Base-by-base conservation (phyloP, 2,888 invertebrate genomes). In the Meganola albula region DNA sequence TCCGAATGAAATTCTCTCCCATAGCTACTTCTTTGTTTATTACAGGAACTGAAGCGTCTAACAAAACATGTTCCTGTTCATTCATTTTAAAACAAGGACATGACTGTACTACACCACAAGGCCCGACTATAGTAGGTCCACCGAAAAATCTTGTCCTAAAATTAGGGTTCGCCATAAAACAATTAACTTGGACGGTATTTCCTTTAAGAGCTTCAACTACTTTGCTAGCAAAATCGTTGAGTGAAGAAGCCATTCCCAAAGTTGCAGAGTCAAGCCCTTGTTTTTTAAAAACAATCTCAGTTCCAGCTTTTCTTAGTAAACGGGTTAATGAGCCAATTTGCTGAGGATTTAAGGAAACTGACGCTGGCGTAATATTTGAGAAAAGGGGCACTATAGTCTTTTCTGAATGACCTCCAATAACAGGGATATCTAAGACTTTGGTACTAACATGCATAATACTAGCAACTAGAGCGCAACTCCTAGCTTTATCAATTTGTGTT, bases 331-430 rank as follows among this genome's bases (percentile, higher is more conserved):
- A 63, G 33, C 73, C 64, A 7, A 68, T 70, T 57, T 67, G 59
- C 20, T 41, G 40, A 3, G 46, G 32, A 38, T 67, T 58, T 10
- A 78, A 13, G 12, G 11, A 20, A 21, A 54, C 55, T 20, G 44
- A 45, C 1, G 37, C 24, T 1, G 75, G 75, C 2, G 46, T 31
- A 24, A 78, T 40, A 47, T 68, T 71, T 1, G 78, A 78, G 53
- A 75, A 78, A 12, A 79, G 38, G 3, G 78, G 79, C 29, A 78
- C 52, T 18, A 76, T 63, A 2, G 77, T 75, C 1, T 73, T 60
- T 9, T 74, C 73, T 0, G 78, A 78, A 46, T 77, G 74, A 0
- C 77, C 79, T 28, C 79, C 74, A 9, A 79, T 66, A 0, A 78
- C 74, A 8, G 78, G 79, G 14, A 79, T 36, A 4, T 51, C 31